These are phyloP conservation scores for Drosophila gaucha DNA, from an alignment of 2,888 invertebrate genomes.

Conservation along the genomic window DNA sequence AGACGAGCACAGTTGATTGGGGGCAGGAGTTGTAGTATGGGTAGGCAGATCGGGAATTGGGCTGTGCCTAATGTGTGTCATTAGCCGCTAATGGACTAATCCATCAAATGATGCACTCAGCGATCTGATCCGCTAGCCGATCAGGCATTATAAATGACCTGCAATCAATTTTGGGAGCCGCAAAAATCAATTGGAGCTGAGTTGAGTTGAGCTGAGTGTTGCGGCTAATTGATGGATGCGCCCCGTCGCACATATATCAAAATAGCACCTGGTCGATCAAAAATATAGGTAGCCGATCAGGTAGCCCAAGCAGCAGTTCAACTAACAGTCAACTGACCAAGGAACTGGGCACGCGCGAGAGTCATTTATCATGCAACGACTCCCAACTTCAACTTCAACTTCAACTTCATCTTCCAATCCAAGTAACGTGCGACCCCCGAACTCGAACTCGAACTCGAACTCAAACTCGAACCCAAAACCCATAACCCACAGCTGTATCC, in stretches of 20 bases:
- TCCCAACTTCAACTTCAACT: slow-evolving; percentile 4
- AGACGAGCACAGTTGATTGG: not conserved
- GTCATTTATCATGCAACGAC: slow-evolving; percentile 72
- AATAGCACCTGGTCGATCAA: slow-evolving; percentile 76
- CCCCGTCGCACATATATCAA: slow-evolving; percentile 59
- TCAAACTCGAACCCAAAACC: not conserved
- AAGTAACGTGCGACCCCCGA: slow-evolving; percentile 10
- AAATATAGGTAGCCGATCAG: slow-evolving; percentile 70
- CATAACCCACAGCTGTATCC: not conserved
- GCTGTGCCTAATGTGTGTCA: slow-evolving; percentile 41
- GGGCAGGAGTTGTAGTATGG: not conserved
- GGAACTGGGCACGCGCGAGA: slow-evolving; percentile 58
- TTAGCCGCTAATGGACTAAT: slow-evolving; percentile 65
- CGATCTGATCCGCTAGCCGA: slow-evolving; percentile 25
- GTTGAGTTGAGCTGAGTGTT: slow-evolving; percentile 32
- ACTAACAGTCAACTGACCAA: slow-evolving; percentile 21
- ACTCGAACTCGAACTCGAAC: not conserved
- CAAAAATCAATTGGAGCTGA: slow-evolving; percentile 44
- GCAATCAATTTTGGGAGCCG: slow-evolving; percentile 26
- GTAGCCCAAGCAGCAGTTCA: slow-evolving; percentile 24
- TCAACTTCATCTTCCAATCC: slow-evolving; percentile 9
- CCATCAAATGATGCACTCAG: slow-evolving; percentile 57
- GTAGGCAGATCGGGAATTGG: not conserved
- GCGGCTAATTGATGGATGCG: slow-evolving; percentile 69
- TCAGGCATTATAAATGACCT: slow-evolving; percentile 31